Base-by-base conservation (phyloP, 2,797 vertebrate genomes). In the Phylloscopus collybita region DNA sequence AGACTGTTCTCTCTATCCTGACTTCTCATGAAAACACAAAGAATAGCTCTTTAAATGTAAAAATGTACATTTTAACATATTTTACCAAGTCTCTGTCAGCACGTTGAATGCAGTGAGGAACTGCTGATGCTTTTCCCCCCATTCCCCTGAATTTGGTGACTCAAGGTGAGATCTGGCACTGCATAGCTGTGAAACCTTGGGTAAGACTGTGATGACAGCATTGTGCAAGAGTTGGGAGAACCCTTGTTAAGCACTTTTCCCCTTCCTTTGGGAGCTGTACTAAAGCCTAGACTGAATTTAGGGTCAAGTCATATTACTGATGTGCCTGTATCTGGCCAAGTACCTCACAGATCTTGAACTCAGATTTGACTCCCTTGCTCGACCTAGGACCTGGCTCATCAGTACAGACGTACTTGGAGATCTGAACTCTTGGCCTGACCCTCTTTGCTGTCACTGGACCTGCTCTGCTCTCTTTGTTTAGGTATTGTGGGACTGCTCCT, bases 61-160 rank as follows among this genome's bases (percentile, higher is more conserved):
- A 82, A 80, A 67, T 11, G 10, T 60, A 25, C 4, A 16, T 51
- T 83, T 76, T 34, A n/a, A 60, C 4, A 5, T 76, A 11, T 54
- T 82, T 85, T 85, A 53, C 30, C 27, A 79, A 51, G n/a, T 32
- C 9, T 65, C n/a, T 74, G 23, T 34, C 40, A 59, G 29, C 15
- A 29, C 22, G 20, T 23, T 53, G 38, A 70, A 25, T n/a, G 19
- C 25, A 81, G 8, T 0, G 1, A 66, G 36, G 44, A n/a, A 49
- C 13, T 64, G 59, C 11, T 80, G 61, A 74, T 0, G 3, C 8
- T 44, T 72, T 36, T 12, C 1, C 6, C 5, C 11, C 2, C 4
- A 3, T 9, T 54, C 21, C 30, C 11, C 40, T 4, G 4, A 42
- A 16, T 34, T 10, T 64, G 49, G 21, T 3, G 0, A 1, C n/a